phyloP scores from a whole-genome alignment of 2,797 vertebrate genomes.

The Brachyalestes nurse region DNA sequence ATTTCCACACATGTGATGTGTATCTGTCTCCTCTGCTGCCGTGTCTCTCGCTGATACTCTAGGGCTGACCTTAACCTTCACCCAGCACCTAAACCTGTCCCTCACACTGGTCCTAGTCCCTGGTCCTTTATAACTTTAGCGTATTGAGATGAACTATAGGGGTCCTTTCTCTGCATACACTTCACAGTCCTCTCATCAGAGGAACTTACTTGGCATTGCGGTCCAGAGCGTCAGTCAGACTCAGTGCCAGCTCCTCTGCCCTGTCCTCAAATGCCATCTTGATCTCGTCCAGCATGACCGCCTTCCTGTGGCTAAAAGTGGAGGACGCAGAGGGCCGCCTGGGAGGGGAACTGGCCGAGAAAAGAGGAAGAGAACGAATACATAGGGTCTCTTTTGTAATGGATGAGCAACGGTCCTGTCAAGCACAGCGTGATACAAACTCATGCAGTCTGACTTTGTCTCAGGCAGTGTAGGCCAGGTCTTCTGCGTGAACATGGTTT shows the following conservation, averaged over 20 bases:
- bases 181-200: neutral
- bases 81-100: too few species aligned
- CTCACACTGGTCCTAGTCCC: too few species aligned
- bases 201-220: constrained; percentile 67
- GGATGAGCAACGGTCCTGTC: neutral
- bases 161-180: neutral
- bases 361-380: neutral
- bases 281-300: constrained; percentile 52
- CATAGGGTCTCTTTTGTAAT: neutral
- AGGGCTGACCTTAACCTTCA: too few species aligned
- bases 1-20: too few species aligned
- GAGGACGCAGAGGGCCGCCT: constrained; percentile 38
- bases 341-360: constrained; percentile 54
- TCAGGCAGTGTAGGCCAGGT: neutral
- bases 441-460: neutral
- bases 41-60: too few species aligned
- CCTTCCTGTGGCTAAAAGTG: constrained; percentile 67
- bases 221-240: constrained; percentile 72
- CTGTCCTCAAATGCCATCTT: constrained; percentile 71
- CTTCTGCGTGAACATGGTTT: neutral
- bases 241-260: constrained; percentile 65
- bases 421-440: neutral
- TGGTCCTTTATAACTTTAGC: too few species aligned
- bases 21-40: too few species aligned
- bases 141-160: too few species aligned